Percentiles rank a stretch among this genome's conserved stretches.
Evolutionary conservation across 2,797 vertebrate genomes (phyloP).

Genomic region (Sardinella longiceps): DNA sequence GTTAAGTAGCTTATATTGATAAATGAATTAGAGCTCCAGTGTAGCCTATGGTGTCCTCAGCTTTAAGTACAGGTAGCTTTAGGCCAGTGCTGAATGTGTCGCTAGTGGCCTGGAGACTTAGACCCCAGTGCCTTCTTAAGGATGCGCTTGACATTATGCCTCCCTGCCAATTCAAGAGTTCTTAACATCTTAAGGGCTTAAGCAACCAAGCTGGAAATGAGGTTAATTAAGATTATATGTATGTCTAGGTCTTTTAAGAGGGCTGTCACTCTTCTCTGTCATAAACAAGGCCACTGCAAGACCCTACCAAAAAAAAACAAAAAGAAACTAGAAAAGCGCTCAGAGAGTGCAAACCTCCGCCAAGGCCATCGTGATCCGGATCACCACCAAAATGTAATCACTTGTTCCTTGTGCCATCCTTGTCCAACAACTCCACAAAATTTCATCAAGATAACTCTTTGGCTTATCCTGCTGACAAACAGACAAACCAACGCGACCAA

Average conservation of each 20-base stretch:
- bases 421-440: too few species aligned
- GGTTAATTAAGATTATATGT: conserved; percentile 72
- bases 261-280: not conserved
- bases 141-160: not conserved
- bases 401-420: too few species aligned
- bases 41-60: not conserved
- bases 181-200: conserved; percentile 71
- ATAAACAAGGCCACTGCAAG: not conserved
- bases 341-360: too few species aligned
- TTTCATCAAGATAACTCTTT: too few species aligned
- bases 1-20: not conserved
- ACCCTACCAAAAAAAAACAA: not conserved
- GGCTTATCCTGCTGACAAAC: too few species aligned
- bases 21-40: not conserved
- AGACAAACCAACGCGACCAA: too few species aligned
- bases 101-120: not conserved
- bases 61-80: not conserved
- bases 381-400: too few species aligned
- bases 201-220: conserved; percentile 63
- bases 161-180: conserved; percentile 50
- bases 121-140: not conserved
- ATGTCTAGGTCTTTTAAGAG: not conserved
- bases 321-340: too few species aligned
- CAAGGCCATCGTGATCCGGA: too few species aligned
- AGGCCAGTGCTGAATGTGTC: not conserved